Evolutionary conservation across 2,888 invertebrate species (phyloP).

Genomic region (Orthosia gracilis): DNA sequence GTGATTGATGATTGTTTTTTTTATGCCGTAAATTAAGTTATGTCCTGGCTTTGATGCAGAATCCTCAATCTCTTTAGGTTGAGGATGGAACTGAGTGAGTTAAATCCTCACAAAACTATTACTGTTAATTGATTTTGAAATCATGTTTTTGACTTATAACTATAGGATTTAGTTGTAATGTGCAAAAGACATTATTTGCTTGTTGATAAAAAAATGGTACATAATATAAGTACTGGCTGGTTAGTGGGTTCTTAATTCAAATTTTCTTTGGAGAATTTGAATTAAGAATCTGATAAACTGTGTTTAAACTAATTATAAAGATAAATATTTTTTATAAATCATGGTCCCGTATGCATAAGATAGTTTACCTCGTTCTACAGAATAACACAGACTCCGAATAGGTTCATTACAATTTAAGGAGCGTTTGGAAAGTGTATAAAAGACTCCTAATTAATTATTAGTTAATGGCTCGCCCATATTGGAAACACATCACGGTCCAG

Average conservation of each 20-base stretch:
- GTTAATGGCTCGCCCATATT: conserved; percentile 24
- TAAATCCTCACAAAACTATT: neutral
- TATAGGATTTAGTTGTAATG: no score
- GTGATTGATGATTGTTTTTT: conserved; percentile 1
- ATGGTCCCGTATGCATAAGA: no score
- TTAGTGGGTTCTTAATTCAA: no score
- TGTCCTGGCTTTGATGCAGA: neutral
- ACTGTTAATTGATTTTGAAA: neutral
- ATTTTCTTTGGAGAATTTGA: no score
- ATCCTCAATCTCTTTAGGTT: neutral
- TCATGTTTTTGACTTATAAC: no score
- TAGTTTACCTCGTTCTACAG: neutral
- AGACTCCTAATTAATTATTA: neutral
- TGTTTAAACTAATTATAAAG: no score
- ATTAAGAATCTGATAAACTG: no score
- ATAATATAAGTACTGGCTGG: no score
- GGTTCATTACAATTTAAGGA: neutral
- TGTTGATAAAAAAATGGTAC: no score
- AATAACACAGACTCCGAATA: neutral
- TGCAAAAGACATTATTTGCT: no score
- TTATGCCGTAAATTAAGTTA: neutral
- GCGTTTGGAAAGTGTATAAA: neutral
- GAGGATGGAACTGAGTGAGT: neutral
- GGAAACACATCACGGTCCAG: conserved; percentile 35
- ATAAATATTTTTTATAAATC: no score